Base-by-base conservation (phyloP, 2,113 vertebrate species). In the Lethenteron reissneri region DNA sequence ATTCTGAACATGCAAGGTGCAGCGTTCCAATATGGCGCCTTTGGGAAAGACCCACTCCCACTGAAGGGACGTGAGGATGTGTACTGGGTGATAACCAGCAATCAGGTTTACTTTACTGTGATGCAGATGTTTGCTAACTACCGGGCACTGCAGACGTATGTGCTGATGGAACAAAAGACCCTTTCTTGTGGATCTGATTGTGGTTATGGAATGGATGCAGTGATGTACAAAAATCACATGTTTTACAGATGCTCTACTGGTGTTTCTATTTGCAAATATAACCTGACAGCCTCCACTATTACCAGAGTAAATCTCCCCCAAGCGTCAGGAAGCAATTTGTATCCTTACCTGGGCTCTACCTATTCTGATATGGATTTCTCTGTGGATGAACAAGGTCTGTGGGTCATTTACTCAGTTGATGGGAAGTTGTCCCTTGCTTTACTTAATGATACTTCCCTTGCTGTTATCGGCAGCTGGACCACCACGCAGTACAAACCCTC, bases 331-430 rank as follows among this genome's bases (percentile, higher is more conserved):
- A 79, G 78, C 70, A 78, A 78, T 3, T 69, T 71, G 78, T 10
- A 1, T 71, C 4, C 69, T 81, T 9, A 19, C 78, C 14, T 75
- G 79, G 83, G 83, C 75, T 83, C 80, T 58, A 79, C 75, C 56
- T 85, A 82, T 70, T 76, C 74, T 10, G 76, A 74, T 60, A 71
- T 82, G 14, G 75, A 82, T 70, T 62, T 72, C 15, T 84, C 87
- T 0, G 84, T 89, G 74, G 94, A 97, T 75, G 90, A 99, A 80
- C 86, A 80, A 25, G 91, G 88, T 5, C 81, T 99, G 75, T 99
- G 92, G 94, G 90, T 89, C 74, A 86, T 95, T 80, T 97, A 96
- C 75, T 84, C 92, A 64, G 96, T 88, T 0, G 89, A 94, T 79
- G 82, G 83, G 71, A 88, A 88, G 73, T 85, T 96, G 1, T 86